Evolutionary conservation across 2,888 invertebrate genomes (phyloP), one percentile per base, ranked within the genome.

Genomic region (Trilocha varians): DNA sequence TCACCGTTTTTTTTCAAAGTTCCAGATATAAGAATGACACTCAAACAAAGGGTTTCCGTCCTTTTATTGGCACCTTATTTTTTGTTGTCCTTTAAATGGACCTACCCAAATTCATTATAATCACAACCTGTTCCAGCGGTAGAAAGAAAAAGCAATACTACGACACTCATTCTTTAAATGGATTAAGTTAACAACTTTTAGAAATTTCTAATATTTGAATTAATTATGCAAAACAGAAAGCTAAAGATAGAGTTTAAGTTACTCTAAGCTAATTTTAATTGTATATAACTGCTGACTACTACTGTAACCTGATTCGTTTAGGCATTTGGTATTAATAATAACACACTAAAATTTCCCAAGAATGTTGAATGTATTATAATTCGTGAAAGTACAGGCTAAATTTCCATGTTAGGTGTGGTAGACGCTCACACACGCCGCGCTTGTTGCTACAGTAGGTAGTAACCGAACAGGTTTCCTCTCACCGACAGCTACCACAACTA

Each of bases 51-150:
- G 78, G 75, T 83, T 85, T 85, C 85, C 85, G 85, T 83, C 82
- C 84, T 70, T 85, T 83, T 83, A 84, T 84, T 85, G 82, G 84
- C 84, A 84, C 84, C 84, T 79, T 69, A 75, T 79, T 84, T 85
- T 85, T 85, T 83, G 79, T 78, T 50, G 55, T 59, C 60, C 64
- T 65, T 67, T 73, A 65, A 78, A 80, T 70, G 76, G 78, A 73
- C 72, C 72, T 67, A 74, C 73, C 73, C 71, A 70, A 70, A 67
- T 65, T 71, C 59, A 71, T 78, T 67, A 70, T 72, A 77, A 78
- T 74, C 65, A 69, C 74, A 82, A 84, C 84, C 83, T 84, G 84
- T 79, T 77, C 57, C 59, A 62, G 67, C 25, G 25, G 8, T 25
- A 36, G 11, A 25, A 25, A n/a, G n/a, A n/a, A n/a, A n/a, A n/a